Conservation (phyloP, 1,140 invertebrate species). For the Bombus waltoni region DNA sequence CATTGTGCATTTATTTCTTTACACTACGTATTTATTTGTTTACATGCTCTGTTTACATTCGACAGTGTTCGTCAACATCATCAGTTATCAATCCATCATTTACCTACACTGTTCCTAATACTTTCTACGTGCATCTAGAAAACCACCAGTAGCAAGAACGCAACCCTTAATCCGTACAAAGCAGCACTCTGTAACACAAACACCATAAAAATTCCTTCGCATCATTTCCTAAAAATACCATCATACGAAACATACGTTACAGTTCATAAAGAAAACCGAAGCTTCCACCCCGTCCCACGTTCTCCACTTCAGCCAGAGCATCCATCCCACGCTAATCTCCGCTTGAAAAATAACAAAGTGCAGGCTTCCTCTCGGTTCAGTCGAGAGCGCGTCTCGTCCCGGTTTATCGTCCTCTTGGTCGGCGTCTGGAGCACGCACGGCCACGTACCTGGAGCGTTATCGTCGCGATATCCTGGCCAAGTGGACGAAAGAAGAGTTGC, state of each 20-base stretch:
- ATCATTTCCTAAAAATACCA: not conserved
- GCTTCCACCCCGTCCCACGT: not conserved
- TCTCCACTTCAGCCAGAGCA: not conserved
- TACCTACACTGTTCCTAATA: not conserved
- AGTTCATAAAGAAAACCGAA: not conserved
- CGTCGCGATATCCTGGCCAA: constrained; percentile 44
- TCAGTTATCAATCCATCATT: not conserved
- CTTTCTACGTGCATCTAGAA: not conserved
- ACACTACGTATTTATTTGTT: not conserved
- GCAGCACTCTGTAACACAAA: not conserved
- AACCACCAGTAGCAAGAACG: not conserved
- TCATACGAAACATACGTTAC: not conserved
- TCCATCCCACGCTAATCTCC: not conserved
- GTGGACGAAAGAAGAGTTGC: constrained; percentile 23
- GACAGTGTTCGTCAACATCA: not conserved
- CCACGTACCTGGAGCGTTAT: constrained; percentile 60
- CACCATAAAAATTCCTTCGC: not conserved
- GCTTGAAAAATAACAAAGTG: constrained; percentile 14
- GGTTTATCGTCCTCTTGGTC: constrained; percentile 10
- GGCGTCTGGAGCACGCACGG: constrained; percentile 13
- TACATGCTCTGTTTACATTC: not conserved
- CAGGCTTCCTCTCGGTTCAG: not conserved
- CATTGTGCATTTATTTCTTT: no score
- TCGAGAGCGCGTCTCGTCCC: not conserved
- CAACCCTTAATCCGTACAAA: not conserved